Percentiles rank a stretch among this genome's conserved stretches.
Conservation (phyloP, 2,888 invertebrate species). For the Bruchidius siliquastri region DNA sequence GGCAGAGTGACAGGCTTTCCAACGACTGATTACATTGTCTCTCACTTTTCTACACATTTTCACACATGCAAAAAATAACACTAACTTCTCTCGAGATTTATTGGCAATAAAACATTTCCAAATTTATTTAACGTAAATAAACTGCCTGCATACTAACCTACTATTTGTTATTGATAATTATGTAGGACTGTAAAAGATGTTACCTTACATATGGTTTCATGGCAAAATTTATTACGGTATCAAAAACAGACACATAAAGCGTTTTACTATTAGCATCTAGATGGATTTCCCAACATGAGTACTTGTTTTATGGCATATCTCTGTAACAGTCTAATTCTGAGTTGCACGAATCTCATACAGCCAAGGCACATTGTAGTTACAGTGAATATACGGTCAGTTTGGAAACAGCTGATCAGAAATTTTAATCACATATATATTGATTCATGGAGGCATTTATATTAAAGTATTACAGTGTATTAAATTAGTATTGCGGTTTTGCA, state of each 20-base stretch:
- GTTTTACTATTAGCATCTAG: too few species aligned
- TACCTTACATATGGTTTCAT: not conserved
- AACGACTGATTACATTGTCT: too few species aligned
- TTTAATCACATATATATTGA: not conserved
- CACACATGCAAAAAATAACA: too few species aligned
- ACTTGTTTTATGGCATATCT: too few species aligned
- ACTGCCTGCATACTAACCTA: not conserved
- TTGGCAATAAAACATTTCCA: too few species aligned
- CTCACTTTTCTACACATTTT: too few species aligned
- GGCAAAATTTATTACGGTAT: not conserved
- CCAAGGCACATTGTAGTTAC: not conserved
- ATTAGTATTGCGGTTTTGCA: not conserved
- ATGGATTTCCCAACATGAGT: too few species aligned
- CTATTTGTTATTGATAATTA: conserved; percentile 8
- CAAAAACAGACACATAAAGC: not conserved
- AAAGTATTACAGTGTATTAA: not conserved
- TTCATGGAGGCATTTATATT: not conserved
- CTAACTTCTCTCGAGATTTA: too few species aligned
- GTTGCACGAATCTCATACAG: too few species aligned
- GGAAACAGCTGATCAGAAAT: not conserved
- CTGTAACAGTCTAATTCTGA: too few species aligned
- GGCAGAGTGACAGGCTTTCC: too few species aligned
- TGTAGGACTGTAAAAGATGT: not conserved
- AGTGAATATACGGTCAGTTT: not conserved
- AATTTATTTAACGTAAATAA: too few species aligned